Percentiles rank a stretch among this genome's conserved stretches.
These are phyloP conservation scores for Alectura lathami DNA, from an alignment of 2,113 vertebrate species.

Conservation along the genomic window DNA sequence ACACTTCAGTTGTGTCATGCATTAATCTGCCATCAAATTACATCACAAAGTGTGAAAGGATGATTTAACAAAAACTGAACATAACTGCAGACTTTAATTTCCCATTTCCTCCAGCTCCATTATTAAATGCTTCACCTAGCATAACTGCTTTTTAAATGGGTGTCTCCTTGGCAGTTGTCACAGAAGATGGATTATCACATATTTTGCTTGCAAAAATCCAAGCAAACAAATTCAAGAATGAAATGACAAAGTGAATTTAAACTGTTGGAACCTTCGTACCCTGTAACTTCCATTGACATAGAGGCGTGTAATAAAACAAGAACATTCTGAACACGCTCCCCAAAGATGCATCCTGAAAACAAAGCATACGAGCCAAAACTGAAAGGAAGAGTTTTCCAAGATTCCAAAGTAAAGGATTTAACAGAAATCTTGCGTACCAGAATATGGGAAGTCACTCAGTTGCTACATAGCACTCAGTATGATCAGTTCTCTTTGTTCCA, in stretches of 20 bases:
- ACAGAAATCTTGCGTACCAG: background rate
- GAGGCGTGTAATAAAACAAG: background rate
- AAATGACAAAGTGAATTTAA: background rate
- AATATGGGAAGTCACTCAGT: background rate
- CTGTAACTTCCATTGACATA: background rate
- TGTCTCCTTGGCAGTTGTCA: background rate
- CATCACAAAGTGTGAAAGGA: slow-evolving; percentile 3
- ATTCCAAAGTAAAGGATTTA: background rate
- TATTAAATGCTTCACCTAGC: slow-evolving; percentile 36
- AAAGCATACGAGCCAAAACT: background rate
- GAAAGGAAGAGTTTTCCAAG: background rate
- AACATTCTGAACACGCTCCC: background rate
- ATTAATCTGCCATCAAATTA: background rate
- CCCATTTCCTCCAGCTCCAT: slow-evolving; percentile 20
- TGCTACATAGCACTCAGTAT: background rate
- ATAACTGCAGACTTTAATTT: slow-evolving; percentile 8
- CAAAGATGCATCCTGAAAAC: background rate
- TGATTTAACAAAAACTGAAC: slow-evolving; percentile 39
- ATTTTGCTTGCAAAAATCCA: background rate
- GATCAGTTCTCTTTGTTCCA: background rate
- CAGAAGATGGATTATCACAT: background rate
- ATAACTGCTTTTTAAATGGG: slow-evolving; percentile 21
- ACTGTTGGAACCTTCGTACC: background rate
- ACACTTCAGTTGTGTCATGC: background rate
- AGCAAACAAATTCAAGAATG: background rate